Conservation (phyloP, 2,113 vertebrate genomes). For the Thalassoma bifasciatum region DNA sequence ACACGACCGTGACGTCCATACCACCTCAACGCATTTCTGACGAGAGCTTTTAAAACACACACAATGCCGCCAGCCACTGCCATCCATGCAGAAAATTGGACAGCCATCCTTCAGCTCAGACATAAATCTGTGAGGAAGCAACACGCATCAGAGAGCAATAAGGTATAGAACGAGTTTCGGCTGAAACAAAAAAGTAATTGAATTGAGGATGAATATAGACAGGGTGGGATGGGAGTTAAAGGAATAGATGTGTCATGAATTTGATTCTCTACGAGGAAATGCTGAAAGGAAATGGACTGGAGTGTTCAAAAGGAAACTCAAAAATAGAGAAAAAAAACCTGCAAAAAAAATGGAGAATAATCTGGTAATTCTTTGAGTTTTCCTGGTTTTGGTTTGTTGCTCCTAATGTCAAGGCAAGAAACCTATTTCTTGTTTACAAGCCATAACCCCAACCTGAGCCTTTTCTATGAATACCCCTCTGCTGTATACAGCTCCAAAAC, state of each 20-base stretch:
- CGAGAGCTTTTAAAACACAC: conserved; percentile 75
- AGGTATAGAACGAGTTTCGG: conserved; percentile 48
- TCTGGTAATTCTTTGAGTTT: no score
- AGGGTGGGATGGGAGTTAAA: conserved; percentile 43
- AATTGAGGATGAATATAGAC: conserved; percentile 71
- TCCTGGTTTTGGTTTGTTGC: neutral
- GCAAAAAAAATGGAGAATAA: neutral
- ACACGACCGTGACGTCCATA: conserved; percentile 46
- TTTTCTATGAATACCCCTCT: conserved; percentile 12
- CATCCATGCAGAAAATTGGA: conserved; percentile 83
- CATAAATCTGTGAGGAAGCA: conserved; percentile 73
- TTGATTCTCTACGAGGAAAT: conserved; percentile 31
- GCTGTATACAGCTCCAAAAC: conserved; percentile 13
- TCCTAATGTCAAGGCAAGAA: neutral
- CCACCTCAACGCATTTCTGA: conserved; percentile 70
- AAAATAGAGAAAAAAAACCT: no score
- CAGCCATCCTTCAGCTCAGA: conserved; percentile 77
- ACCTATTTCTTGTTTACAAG: neutral
- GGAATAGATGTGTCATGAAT: conserved; percentile 49
- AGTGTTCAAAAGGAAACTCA: conserved; percentile 6
- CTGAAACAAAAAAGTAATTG: conserved; percentile 74
- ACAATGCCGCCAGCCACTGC: conserved; percentile 53
- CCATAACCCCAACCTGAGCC: neutral
- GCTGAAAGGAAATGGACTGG: conserved; percentile 21
- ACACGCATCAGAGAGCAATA: conserved; percentile 66